These are phyloP conservation scores for Mya arenaria DNA, from an alignment of 1,140 invertebrate genomes.

Conservation along the genomic window DNA sequence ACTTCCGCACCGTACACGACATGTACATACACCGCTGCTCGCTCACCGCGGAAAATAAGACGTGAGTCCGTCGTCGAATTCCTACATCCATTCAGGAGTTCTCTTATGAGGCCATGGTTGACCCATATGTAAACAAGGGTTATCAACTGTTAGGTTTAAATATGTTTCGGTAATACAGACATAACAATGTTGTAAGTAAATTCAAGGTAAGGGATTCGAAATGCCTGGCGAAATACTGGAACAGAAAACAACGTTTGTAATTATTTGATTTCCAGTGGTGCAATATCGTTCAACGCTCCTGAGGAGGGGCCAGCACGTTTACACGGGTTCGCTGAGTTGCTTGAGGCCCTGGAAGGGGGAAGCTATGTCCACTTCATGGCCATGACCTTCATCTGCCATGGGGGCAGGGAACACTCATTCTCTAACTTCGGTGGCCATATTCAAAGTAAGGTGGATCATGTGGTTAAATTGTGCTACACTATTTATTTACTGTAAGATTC, in stretches of 20 bases:
- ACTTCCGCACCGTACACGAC: background rate
- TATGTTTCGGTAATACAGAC: no score
- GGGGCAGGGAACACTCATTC: slow-evolving; percentile 34
- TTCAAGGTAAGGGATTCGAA: no score
- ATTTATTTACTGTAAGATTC: no score
- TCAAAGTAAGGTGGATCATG: slow-evolving; percentile 37
- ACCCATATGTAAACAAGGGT: no score
- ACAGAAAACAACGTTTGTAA: no score
- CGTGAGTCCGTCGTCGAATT: slow-evolving; percentile 4
- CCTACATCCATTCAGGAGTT: no score
- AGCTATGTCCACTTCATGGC: slow-evolving; percentile 27
- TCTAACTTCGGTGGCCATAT: slow-evolving; percentile 38
- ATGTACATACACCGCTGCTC: background rate
- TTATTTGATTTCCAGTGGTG: slow-evolving; percentile 10
- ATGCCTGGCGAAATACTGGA: no score
- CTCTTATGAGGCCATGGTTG: no score
- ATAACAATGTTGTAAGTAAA: no score
- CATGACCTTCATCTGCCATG: slow-evolving; percentile 34
- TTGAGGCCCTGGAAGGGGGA: slow-evolving; percentile 1
- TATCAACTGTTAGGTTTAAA: no score
- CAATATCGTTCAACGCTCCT: slow-evolving; percentile 7
- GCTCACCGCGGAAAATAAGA: slow-evolving; percentile 2
- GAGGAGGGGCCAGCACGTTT: slow-evolving; percentile 3
- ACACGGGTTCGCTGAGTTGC: background rate
- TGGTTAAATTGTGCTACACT: no score